phyloP scores from a whole-genome alignment of 2,113 vertebrate genomes.

The Apistogramma diplotaenia region DNA sequence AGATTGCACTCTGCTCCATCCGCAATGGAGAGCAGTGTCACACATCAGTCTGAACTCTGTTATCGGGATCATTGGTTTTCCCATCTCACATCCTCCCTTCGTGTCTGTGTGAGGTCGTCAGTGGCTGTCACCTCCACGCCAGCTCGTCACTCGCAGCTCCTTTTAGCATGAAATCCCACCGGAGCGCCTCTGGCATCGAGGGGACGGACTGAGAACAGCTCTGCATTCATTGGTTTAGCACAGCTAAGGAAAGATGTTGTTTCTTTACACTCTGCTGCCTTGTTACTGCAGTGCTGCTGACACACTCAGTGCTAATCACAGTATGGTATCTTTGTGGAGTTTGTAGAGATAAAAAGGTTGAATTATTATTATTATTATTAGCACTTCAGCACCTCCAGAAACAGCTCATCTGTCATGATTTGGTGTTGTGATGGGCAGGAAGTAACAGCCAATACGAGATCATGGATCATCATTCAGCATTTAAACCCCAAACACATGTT shows the following conservation, averaged over 20 bases:
- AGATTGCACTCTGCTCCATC: neutral
- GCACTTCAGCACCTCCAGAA: neutral
- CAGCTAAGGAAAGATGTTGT: neutral
- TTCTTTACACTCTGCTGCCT: too few species aligned
- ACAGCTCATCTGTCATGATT: too few species aligned
- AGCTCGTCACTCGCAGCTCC: slow-evolving; percentile 50
- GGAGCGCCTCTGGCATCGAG: slow-evolving; percentile 34
- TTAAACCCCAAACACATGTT: too few species aligned
- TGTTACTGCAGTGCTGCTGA: too few species aligned
- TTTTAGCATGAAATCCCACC: slow-evolving; percentile 47
- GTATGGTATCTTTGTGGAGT: neutral
- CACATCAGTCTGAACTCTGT: slow-evolving; percentile 26
- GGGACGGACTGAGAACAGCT: too few species aligned
- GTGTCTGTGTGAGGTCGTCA: slow-evolving; percentile 45
- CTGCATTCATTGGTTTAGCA: slow-evolving; percentile 19
- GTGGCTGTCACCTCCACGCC: slow-evolving; percentile 26
- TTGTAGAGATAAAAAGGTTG: too few species aligned
- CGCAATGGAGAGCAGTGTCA: neutral
- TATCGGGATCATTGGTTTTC: slow-evolving; percentile 28
- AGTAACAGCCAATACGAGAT: too few species aligned
- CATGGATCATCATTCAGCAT: too few species aligned
- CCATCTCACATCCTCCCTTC: neutral
- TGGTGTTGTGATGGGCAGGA: too few species aligned
- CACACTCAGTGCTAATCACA: too few species aligned
- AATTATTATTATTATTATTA: too few species aligned